Evolutionary conservation across 2,113 vertebrate genomes (phyloP), one percentile per base, ranked within the genome.

Genomic region (Calypte anna): DNA sequence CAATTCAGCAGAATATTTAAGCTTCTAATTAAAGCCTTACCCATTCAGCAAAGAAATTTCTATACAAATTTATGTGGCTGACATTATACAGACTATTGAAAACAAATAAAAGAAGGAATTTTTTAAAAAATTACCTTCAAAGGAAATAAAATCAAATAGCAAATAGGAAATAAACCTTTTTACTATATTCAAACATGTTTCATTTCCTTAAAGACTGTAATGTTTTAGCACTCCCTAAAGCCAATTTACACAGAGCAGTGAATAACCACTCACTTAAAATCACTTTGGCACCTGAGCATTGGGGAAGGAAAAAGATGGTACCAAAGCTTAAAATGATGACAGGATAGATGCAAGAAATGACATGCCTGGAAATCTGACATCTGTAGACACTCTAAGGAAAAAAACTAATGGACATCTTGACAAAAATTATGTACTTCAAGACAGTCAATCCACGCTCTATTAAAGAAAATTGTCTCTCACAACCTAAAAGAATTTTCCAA

Each of bases 21-120:
- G 72, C 43, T 24, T 62, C 24, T 90, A 91, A 83, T 90, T 88
- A 93, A 93, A 86, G 70, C 51, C 53, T 78, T 81, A 21, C 28
- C 23, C 78, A 53, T 69, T 86, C 85, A 90, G 79, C 66, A 86
- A 72, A 86, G 48, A 53, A 91, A 69, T 13, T 43, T 17, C 81
- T 24, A 25, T 20, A 58, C 13, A 8, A 36, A 48, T 51, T 61
- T 70, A 66, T 50, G 46, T 83, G 53, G 23, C 44, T 92, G 86
- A 66, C 69, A 70, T 55, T 83, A 70, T 23, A 38, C 12, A 79
- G 72, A 73, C 17, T 64, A 55, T 6, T 78, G 13, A 27, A 25
- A 43, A 77, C 36, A 48, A 81, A 28, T 38, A 38, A 38, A 33
- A 38, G 36, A 51, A 22, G 2, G 8, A 76, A 67, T 14, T 73